phyloP scores from a whole-genome alignment of 1,140 invertebrate species.

The Microvelia longipes region DNA sequence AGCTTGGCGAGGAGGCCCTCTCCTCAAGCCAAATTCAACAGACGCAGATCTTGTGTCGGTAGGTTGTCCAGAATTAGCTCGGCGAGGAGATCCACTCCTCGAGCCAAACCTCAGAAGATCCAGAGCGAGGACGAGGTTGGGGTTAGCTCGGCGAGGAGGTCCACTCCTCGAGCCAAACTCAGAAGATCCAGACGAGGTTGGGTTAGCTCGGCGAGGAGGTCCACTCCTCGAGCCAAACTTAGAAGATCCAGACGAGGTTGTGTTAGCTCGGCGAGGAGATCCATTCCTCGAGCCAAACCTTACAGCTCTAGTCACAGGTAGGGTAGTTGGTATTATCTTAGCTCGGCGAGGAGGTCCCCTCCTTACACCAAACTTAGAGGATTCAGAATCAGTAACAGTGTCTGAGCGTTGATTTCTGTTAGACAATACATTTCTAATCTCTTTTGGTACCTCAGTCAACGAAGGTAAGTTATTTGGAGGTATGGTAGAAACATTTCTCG shows the following conservation, averaged over 20 bases:
- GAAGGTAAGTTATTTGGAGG: background rate
- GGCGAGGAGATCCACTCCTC: background rate
- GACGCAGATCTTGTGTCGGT: background rate
- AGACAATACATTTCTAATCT: background rate
- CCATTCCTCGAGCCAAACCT: background rate
- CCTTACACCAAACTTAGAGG: background rate
- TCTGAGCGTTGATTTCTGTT: background rate
- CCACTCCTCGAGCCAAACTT: background rate
- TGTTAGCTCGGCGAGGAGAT: background rate
- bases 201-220: background rate
- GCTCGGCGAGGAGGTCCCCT: background rate
- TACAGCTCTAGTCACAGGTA: too few species aligned
- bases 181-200: too few species aligned
- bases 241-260: background rate
- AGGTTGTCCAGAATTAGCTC: background rate
- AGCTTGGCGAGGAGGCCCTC: background rate
- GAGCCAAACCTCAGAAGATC: background rate
- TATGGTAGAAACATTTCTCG: background rate
- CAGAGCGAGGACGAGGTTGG: too few species aligned
- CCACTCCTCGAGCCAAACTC: background rate
- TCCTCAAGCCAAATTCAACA: background rate
- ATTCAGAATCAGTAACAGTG: background rate
- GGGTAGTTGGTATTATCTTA: background rate
- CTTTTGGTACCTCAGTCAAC: background rate
- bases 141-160: background rate